Conservation (phyloP, 2,113 vertebrate genomes). For the Apteryx owenii region DNA sequence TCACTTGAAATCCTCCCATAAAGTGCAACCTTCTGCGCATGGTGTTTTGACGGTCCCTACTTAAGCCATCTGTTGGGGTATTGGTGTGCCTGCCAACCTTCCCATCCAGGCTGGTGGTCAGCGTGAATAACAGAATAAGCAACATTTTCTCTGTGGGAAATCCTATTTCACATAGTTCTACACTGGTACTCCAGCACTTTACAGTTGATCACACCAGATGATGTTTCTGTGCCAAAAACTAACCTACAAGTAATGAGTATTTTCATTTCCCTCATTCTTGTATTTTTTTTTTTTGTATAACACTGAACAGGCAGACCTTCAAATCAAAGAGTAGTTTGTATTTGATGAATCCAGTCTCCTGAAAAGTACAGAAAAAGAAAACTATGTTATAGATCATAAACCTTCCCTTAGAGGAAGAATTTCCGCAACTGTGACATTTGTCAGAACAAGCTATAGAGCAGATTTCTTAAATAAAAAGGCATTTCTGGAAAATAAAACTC, state of each 20-base stretch:
- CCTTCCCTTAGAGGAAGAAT: background rate
- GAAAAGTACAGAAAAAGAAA: slow-evolving; percentile 15
- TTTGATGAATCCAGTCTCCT: background rate
- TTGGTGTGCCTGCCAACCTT: background rate
- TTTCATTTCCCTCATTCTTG: background rate
- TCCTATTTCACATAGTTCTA: background rate
- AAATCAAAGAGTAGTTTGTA: slow-evolving; percentile 16
- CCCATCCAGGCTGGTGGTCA: background rate
- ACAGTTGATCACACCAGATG: background rate
- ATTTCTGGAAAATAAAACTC: background rate
- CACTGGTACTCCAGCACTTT: background rate
- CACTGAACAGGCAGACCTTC: background rate
- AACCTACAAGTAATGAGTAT: background rate
- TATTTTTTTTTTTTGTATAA: background rate
- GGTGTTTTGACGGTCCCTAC: background rate
- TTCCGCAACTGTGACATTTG: background rate
- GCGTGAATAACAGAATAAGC: background rate
- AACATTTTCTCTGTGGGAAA: background rate
- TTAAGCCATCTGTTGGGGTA: background rate
- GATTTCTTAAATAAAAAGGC: slow-evolving; percentile 4
- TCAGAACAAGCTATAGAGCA: background rate
- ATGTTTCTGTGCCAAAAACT: slow-evolving; percentile 23
- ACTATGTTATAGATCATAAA: background rate
- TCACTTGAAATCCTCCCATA: background rate
- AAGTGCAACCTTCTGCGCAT: background rate